Percentiles rank a stretch among this genome's conserved stretches.
phyloP scores from a whole-genome alignment of 2,113 vertebrate genomes.

The Delphinus delphis region DNA sequence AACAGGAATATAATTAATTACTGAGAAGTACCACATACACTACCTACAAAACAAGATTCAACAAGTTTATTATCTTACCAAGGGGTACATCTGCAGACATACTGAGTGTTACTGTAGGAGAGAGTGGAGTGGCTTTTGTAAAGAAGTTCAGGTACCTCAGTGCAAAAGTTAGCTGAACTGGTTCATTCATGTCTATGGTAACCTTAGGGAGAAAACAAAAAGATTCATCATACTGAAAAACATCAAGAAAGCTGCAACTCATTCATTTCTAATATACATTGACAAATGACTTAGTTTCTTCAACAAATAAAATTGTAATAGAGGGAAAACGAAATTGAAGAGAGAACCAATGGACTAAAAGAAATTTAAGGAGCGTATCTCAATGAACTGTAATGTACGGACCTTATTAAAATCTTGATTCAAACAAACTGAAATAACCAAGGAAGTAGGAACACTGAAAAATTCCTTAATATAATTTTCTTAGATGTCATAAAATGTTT shows the following conservation, averaged over 20 bases:
- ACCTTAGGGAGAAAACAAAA: conserved; percentile 84
- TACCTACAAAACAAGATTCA: neutral
- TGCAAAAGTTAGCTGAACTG: conserved; percentile 96
- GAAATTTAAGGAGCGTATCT: neutral
- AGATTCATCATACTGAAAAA: neutral
- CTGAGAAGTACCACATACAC: neutral
- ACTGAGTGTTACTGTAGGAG: conserved; percentile 95
- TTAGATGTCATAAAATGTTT: neutral
- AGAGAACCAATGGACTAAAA: neutral
- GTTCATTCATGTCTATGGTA: conserved; percentile 97
- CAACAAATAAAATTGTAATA: neutral
- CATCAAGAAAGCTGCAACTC: neutral
- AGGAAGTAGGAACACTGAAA: neutral
- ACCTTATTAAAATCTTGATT: conserved; percentile 1
- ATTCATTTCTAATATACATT: neutral
- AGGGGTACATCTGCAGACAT: conserved; percentile 99
- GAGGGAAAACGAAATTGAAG: neutral
- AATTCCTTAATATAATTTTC: neutral
- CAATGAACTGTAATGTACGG: neutral
- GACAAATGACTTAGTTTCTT: neutral
- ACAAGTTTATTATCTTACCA: conserved; percentile 83
- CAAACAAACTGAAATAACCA: conserved; percentile 15
- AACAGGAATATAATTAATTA: neutral
- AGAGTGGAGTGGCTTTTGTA: conserved; percentile 97
- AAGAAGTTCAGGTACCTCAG: conserved; percentile 99